These are phyloP conservation scores for Sebastiscus tertius DNA, from an alignment of 2,797 vertebrate species.

Conservation along the genomic window DNA sequence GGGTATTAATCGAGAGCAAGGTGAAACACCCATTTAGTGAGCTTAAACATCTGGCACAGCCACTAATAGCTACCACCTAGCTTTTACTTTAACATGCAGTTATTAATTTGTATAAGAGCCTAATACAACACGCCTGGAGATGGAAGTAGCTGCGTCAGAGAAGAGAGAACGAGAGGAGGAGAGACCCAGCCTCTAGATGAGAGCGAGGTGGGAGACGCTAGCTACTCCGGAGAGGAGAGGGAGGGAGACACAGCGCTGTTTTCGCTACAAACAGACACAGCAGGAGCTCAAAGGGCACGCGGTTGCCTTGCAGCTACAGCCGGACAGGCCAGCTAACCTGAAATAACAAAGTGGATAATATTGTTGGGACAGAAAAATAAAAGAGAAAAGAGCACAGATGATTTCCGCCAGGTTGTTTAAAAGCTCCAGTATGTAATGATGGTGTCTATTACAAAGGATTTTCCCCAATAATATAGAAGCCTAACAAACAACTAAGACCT, in stretches of 20 bases:
- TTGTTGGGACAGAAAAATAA: background rate
- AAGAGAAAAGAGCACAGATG: background rate
- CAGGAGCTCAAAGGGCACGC: slow-evolving; percentile 21
- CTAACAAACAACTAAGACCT: background rate
- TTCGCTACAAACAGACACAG: slow-evolving; percentile 5
- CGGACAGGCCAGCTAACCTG: slow-evolving; percentile 14
- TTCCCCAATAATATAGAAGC: background rate
- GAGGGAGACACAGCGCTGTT: background rate
- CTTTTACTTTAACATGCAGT: background rate
- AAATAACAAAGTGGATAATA: slow-evolving; percentile 30
- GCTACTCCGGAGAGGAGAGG: background rate
- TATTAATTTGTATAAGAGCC: background rate
- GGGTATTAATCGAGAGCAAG: background rate
- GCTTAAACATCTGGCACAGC: background rate
- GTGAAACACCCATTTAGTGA: background rate
- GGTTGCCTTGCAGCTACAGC: slow-evolving; percentile 17
- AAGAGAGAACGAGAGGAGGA: background rate
- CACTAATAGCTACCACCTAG: background rate
- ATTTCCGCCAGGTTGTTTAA: background rate
- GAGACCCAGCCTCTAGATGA: background rate
- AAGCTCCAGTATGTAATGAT: background rate
- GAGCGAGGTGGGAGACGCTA: background rate
- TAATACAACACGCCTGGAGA: background rate
- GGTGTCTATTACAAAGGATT: background rate
- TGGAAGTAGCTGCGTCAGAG: background rate